Conservation (phyloP, 2,113 vertebrate genomes). For the Cettia cetti region DNA sequence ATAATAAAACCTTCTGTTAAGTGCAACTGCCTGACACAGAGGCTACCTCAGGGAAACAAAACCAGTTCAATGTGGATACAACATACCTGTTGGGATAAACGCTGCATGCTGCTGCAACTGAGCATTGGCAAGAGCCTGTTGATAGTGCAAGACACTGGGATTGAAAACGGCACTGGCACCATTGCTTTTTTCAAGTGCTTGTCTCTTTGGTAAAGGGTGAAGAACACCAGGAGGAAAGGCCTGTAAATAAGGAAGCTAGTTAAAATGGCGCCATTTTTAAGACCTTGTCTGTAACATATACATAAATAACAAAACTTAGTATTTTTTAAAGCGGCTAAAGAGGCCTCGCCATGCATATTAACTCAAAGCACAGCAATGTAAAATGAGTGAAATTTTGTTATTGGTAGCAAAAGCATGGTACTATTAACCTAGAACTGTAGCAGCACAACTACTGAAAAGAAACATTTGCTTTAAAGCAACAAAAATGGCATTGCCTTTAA, state of each 20-base stretch:
- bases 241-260: constrained; percentile 73
- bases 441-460: constrained; percentile 79
- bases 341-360: constrained; percentile 83
- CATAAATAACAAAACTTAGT: constrained; percentile 62
- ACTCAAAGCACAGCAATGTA: constrained; percentile 80
- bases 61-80: background rate
- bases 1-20: background rate
- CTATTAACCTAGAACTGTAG: constrained; percentile 77
- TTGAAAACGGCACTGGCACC: constrained; percentile 90
- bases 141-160: constrained; percentile 97
- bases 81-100: constrained; percentile 95
- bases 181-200: constrained; percentile 95
- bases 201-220: constrained; percentile 99
- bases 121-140: constrained; percentile 94
- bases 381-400: constrained; percentile 80
- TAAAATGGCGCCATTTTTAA: constrained; percentile 50
- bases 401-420: constrained; percentile 79
- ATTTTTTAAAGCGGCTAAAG: constrained; percentile 70
- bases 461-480: constrained; percentile 73
- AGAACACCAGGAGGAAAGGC: constrained; percentile 95
- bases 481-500: constrained; percentile 70
- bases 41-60: background rate
- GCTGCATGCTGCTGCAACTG: constrained; percentile 91
- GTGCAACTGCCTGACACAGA: background rate
- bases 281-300: background rate